Evolutionary conservation across 2,113 vertebrate genomes (phyloP).

Genomic region (Lamprologus speciosus): DNA sequence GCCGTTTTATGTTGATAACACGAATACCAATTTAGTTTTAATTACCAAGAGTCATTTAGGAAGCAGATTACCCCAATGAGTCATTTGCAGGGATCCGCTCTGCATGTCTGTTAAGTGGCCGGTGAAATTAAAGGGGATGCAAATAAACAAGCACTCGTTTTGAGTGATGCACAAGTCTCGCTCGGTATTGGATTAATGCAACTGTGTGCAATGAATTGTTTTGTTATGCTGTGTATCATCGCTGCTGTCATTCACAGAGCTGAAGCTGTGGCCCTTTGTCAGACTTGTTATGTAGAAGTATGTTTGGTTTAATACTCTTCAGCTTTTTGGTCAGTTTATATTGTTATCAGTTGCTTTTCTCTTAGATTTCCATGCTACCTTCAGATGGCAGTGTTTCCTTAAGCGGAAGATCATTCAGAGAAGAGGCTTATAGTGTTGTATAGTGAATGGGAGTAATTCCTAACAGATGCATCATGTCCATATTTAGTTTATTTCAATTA

Average conservation of each 20-base stretch:
- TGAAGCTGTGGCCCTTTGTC: not conserved
- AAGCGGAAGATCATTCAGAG: not conserved
- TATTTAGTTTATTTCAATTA: conserved; percentile 13
- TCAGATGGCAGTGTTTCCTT: conserved; percentile 58
- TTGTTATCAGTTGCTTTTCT: not conserved
- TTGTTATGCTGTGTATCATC: not conserved
- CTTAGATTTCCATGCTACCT: conserved; percentile 5
- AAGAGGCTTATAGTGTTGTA: not conserved
- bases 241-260: not conserved
- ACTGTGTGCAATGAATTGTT: not conserved
- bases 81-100: conserved; percentile 18
- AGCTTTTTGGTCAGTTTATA: not conserved
- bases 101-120: conserved; percentile 38
- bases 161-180: not conserved
- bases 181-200: not conserved
- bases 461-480: not conserved
- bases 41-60: conserved; percentile 49
- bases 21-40: conserved; percentile 53
- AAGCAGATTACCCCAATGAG: conserved; percentile 45
- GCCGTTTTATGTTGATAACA: conserved; percentile 50
- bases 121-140: conserved; percentile 37
- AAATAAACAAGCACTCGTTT: conserved; percentile 20
- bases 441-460: not conserved
- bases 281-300: not conserved
- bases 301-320: not conserved